These are phyloP conservation scores for Belonocnema kinseyi DNA, from an alignment of 1,140 invertebrate species.

Conservation along the genomic window DNA sequence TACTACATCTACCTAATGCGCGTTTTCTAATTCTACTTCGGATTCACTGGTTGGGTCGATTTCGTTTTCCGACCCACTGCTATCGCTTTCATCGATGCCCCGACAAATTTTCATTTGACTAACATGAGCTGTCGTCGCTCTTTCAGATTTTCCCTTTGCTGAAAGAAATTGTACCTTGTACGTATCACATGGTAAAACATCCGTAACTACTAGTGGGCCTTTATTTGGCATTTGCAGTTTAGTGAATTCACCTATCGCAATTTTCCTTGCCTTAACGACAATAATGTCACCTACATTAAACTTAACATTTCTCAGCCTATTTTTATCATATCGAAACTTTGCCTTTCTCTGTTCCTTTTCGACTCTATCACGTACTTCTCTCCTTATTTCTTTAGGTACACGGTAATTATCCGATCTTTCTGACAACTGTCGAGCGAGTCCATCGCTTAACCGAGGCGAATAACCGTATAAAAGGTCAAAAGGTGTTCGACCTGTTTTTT, in stretches of 20 bases:
- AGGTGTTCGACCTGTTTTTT: constrained; percentile 33
- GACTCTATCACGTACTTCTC: constrained; percentile 8
- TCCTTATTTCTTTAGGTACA: background rate
- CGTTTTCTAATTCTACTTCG: too few species aligned
- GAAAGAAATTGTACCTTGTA: constrained; percentile 46
- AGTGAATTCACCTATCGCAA: constrained; percentile 34
- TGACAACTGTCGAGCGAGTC: constrained; percentile 10
- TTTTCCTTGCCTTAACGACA: background rate
- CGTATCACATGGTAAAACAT: constrained; percentile 32
- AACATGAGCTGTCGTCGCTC: background rate
- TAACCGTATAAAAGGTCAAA: too few species aligned
- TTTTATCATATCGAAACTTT: constrained; percentile 33
- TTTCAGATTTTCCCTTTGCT: background rate
- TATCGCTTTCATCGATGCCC: too few species aligned
- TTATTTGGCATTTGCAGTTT: constrained; percentile 32
- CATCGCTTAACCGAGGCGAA: constrained; percentile 36
- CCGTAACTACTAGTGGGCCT: constrained; percentile 31
- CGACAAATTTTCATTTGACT: too few species aligned
- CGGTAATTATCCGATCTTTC: background rate
- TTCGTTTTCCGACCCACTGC: too few species aligned
- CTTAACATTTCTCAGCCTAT: constrained; percentile 24
- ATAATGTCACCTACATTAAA: constrained; percentile 36
- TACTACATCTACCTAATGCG: too few species aligned
- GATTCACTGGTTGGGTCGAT: too few species aligned
- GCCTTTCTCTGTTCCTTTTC: background rate